Conservation (phyloP, 2,888 invertebrate genomes). For the Caenorhabditis auriculariae region DNA sequence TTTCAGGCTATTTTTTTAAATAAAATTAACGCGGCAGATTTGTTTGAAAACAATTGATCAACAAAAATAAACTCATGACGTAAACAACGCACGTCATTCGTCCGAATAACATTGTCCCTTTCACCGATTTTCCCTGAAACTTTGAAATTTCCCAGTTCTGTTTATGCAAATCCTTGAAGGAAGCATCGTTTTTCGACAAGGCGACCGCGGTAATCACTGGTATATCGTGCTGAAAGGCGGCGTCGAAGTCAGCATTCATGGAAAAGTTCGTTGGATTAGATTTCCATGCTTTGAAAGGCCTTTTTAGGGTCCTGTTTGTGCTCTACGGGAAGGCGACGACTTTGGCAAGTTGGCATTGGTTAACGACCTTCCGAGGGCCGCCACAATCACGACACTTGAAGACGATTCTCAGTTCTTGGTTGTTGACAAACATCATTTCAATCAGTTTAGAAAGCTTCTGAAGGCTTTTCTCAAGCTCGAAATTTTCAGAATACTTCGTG, state of each 20-base stretch:
- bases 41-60: too few species aligned
- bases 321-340: conserved; percentile 81
- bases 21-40: too few species aligned
- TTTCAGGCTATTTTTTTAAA: too few species aligned
- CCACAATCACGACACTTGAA: conserved; percentile 79
- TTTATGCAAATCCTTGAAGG: too few species aligned
- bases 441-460: conserved; percentile 68
- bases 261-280: conserved; percentile 73
- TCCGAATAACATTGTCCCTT: too few species aligned
- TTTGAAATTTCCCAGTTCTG: too few species aligned
- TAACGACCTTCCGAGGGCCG: conserved; percentile 82
- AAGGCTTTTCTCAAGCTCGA: neutral
- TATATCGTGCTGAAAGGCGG: conserved; percentile 81
- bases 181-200: conserved; percentile 72
- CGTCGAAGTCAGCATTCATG: conserved; percentile 81
- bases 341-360: conserved; percentile 83
- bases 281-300: conserved; percentile 12
- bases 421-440: conserved; percentile 83
- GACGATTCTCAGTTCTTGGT: conserved; percentile 81
- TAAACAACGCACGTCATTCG: too few species aligned
- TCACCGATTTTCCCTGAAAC: too few species aligned
- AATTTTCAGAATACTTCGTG: conserved; percentile 65
- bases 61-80: too few species aligned
- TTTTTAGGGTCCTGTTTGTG: conserved; percentile 77
- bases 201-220: conserved; percentile 82